Evolutionary conservation across 2,113 vertebrate genomes (phyloP).

Genomic region (Varanus salvator): DNA sequence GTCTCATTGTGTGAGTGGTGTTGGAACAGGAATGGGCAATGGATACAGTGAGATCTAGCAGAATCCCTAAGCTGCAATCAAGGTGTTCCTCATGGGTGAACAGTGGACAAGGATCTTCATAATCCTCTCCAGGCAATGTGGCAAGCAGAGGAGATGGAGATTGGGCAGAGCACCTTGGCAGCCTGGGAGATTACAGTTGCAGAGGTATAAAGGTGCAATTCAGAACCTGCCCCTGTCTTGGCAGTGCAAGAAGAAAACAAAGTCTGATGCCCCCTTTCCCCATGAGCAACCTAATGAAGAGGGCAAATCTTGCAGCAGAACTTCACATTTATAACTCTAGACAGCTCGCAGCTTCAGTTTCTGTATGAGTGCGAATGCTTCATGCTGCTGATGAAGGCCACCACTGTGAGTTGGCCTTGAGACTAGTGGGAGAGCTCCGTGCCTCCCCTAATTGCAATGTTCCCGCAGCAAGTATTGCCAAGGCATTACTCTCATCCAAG

Average conservation of each 20-base stretch:
- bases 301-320: background rate
- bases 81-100: background rate
- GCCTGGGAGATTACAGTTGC: background rate
- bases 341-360: background rate
- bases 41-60: background rate
- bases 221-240: background rate
- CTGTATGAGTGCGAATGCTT: accelerated
- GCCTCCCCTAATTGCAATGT: accelerated
- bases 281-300: background rate
- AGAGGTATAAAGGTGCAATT: too few relatives aligned
- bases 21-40: too few relatives aligned
- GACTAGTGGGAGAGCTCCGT: background rate
- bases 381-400: background rate
- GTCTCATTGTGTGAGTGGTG: too few relatives aligned
- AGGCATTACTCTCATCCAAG: background rate
- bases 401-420: background rate
- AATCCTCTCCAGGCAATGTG: background rate
- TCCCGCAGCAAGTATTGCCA: accelerated
- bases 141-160: background rate
- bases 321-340: background rate
- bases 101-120: too few relatives aligned
- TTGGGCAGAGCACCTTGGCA: background rate
- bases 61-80: background rate
- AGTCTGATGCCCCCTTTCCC: too few relatives aligned
- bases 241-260: background rate